Percentiles rank a stretch among this genome's conserved stretches.
Evolutionary conservation across 2,888 invertebrate species (phyloP).

Genomic region (Pristionchus entomophagus): DNA sequence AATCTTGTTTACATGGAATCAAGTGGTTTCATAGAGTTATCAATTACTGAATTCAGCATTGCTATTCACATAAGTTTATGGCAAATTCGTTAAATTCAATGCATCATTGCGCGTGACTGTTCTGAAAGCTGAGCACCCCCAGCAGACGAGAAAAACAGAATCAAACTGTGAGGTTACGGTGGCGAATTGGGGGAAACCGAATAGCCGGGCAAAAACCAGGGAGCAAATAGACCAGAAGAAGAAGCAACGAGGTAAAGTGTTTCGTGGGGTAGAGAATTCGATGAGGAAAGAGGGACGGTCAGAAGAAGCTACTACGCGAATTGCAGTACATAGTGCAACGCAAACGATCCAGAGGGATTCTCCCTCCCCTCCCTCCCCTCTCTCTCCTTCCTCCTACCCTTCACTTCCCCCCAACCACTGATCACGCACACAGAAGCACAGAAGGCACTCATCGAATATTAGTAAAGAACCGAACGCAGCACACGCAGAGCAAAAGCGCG

Average conservation of each 20-base stretch:
- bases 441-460: background rate
- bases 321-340: constrained; percentile 37
- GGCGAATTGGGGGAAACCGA: background rate
- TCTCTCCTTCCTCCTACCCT: constrained; percentile 49
- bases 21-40: too few relatives aligned
- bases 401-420: constrained; percentile 48
- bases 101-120: too few relatives aligned
- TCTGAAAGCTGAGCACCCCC: too few relatives aligned
- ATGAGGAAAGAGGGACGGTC: background rate
- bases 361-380: constrained; percentile 52
- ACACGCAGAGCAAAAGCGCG: background rate
- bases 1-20: too few relatives aligned
- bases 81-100: background rate
- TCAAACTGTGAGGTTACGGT: background rate
- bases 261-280: too few relatives aligned
- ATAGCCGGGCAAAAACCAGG: background rate
- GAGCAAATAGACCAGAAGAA: background rate
- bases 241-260: background rate
- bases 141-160: background rate
- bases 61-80: too few relatives aligned
- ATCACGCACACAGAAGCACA: constrained; percentile 52
- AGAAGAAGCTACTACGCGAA: background rate
- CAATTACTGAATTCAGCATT: too few relatives aligned
- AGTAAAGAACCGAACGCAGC: background rate
- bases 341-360: constrained; percentile 54